Evolutionary conservation across 2,888 invertebrate species (phyloP).

Genomic region (Geotrupes spiniger): DNA sequence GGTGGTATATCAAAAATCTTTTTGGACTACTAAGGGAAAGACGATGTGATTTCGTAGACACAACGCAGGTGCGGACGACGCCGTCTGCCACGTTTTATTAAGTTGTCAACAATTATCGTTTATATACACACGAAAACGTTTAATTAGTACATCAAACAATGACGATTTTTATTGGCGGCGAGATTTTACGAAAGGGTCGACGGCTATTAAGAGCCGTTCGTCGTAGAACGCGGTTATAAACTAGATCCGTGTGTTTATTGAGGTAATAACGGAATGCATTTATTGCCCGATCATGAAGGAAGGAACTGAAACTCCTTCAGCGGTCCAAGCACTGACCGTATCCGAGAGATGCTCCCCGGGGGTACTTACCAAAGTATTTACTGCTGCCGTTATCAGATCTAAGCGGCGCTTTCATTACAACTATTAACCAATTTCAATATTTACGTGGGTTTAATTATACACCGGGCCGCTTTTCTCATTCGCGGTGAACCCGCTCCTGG

Average conservation of each 20-base stretch:
- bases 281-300: conserved; percentile 25
- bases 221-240: conserved; percentile 12
- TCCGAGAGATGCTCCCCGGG: conserved; percentile 21
- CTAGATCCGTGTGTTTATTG: conserved; percentile 28
- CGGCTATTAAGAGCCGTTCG: too few relatives aligned
- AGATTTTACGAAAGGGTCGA: too few relatives aligned
- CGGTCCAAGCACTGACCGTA: conserved; percentile 24
- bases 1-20: too few relatives aligned
- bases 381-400: conserved; percentile 25
- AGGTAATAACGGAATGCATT: conserved; percentile 25
- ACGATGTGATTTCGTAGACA: too few relatives aligned
- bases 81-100: too few relatives aligned
- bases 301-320: conserved; percentile 26
- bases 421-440: conserved; percentile 25
- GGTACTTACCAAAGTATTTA: conserved; percentile 26
- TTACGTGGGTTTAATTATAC: conserved; percentile 28
- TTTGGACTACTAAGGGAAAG: too few relatives aligned
- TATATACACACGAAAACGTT: too few relatives aligned
- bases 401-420: conserved; percentile 25
- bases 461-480: conserved; percentile 14
- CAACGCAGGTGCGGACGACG: too few relatives aligned
- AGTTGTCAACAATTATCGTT: too few relatives aligned
- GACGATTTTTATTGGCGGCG: too few relatives aligned
- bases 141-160: too few relatives aligned
- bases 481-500: conserved; percentile 18